Base-by-base conservation (phyloP, 2,888 invertebrate genomes). In the Phalera bucephala region DNA sequence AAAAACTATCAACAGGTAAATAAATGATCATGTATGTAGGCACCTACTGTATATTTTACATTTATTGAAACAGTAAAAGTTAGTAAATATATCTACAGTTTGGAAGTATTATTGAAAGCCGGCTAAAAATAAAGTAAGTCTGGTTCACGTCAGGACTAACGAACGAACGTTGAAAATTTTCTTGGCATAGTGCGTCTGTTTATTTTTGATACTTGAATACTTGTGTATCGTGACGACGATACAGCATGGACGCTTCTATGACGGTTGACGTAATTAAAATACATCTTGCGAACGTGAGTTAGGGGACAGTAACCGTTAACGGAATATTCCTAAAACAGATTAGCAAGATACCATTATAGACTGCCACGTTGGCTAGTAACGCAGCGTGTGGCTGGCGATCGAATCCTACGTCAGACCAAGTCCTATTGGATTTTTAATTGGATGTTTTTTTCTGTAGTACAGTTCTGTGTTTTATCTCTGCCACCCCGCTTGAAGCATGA, bases 171-270 rank as follows among this genome's bases (percentile, higher is more conserved):
- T 44, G 51, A 51, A 63, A 45, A 56, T 57, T 67, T 71, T 77
- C 73, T 83, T 83, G 83, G 83, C 84, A 79, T 57, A 54, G 54
- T 54, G 43, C 49, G 60, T 72, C 52, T 81, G 75, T 80, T 80
- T 85, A 84, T 83, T 83, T 83, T 76, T 64, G 72, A 64, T 54
- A 63, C 54, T 47, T 38, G 40, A 48, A 61, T 72, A 63, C 60
- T 45, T 44, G 43, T 56, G 66, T 76, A 73, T 61, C 68, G 72
- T 80, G 69, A 68, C 54, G 40, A 45, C 30, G 47, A 36, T 36
- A 34, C 37, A 36, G 25, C 31, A 38, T 27, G 33, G 30, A 25
- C 9, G 31, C 26, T 31, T 13, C 12, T 35, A 14, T 25, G 45
- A 37, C 40, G 36, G 35, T 38, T 45, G 45, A 45, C 41, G 45